phyloP scores from a whole-genome alignment of 92 coral and sea anemone species.

The Bergia sp. region DNA sequence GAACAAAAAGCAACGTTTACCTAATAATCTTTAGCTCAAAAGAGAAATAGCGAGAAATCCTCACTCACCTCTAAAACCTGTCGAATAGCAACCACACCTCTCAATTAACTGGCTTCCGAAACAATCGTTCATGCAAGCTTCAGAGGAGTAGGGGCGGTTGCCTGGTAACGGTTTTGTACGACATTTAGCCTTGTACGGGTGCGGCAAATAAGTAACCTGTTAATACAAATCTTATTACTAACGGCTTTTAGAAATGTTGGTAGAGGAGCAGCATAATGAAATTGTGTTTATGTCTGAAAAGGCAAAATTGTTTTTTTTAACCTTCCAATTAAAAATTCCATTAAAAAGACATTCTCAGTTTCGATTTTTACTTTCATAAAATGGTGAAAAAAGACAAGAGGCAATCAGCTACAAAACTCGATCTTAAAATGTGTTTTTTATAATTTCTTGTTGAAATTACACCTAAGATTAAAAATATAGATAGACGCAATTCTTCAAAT shows the following conservation, averaged over 20 bases:
- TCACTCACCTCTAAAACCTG: conserved; percentile 14
- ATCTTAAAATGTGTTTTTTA: no score
- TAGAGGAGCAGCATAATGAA: not conserved
- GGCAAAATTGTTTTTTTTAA: no score
- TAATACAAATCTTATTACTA: not conserved
- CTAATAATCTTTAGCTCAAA: not conserved
- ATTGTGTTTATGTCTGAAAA: not conserved
- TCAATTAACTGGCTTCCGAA: conserved; percentile 3
- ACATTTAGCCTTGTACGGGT: conserved; percentile 29
- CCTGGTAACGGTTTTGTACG: conserved; percentile 37
- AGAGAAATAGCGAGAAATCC: not conserved
- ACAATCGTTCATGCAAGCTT: conserved; percentile 25
- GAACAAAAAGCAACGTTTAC: not conserved
- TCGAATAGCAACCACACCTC: conserved; percentile 24
- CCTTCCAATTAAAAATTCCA: no score
- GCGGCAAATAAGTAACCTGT: conserved; percentile 10
- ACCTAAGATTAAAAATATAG: no score
- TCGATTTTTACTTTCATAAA: no score
- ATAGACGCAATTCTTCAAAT: no score
- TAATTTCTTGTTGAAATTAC: no score
- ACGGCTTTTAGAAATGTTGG: not conserved
- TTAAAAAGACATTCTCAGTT: no score
- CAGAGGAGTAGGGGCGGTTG: conserved; percentile 36
- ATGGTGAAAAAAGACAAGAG: no score
- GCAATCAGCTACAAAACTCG: no score